phyloP scores from a whole-genome alignment of 2,797 vertebrate species.

The Furcifer pardalis region DNA sequence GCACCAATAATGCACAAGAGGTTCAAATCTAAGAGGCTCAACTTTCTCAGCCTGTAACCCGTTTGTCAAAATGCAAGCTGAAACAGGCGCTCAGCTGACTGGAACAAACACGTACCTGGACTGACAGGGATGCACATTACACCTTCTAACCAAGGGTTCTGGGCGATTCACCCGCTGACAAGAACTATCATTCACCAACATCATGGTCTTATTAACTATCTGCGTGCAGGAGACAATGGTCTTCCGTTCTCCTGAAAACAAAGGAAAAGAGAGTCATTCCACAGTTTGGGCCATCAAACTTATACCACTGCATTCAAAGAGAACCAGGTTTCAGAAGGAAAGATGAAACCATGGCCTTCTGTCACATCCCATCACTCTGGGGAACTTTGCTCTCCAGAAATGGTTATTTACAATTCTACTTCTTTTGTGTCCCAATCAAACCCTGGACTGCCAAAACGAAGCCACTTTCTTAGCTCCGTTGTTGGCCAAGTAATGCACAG shows the following conservation, averaged over 20 bases:
- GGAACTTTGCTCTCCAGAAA: too few relatives aligned
- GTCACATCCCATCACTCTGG: too few relatives aligned
- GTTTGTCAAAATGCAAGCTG: too few relatives aligned
- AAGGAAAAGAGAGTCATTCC: background rate
- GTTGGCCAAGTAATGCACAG: too few relatives aligned
- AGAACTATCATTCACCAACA: conserved; percentile 85
- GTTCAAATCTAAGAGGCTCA: background rate
- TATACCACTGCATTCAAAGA: background rate
- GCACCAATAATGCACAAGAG: background rate
- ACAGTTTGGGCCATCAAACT: too few relatives aligned
- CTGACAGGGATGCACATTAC: conserved; percentile 92
- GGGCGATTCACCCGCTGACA: conserved; percentile 87
- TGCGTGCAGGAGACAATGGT: conserved; percentile 91
- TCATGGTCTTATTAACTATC: conserved; percentile 89
- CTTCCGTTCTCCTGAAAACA: conserved; percentile 84
- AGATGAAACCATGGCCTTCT: too few relatives aligned
- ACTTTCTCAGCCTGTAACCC: too few relatives aligned
- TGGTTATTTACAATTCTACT: too few relatives aligned
- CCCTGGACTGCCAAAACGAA: too few relatives aligned
- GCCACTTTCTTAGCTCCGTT: too few relatives aligned
- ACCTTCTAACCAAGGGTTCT: conserved; percentile 85
- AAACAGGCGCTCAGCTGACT: too few relatives aligned
- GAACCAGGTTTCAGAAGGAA: background rate
- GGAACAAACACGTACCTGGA: conserved; percentile 81
- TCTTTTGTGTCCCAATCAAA: too few relatives aligned